phyloP scores from a whole-genome alignment of 2,113 vertebrate genomes.

The Ochotona princeps region DNA sequence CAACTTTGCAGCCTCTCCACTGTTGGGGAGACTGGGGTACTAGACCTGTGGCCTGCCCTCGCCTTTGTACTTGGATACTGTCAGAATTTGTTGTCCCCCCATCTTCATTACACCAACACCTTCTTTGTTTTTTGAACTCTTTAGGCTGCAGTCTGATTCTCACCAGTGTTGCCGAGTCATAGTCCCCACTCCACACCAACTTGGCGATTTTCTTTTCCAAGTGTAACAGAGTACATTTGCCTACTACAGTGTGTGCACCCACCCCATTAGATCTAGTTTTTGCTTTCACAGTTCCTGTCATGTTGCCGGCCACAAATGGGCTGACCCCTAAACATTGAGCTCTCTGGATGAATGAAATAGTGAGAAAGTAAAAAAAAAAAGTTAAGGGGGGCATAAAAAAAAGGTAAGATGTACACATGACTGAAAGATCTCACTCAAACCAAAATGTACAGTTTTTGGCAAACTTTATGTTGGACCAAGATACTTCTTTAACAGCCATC shows the following conservation, averaged over 20 bases:
- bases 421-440: constrained; percentile 15
- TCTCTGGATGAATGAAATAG: background rate
- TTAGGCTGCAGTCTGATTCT: background rate
- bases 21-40: background rate
- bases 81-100: rapidly evolving
- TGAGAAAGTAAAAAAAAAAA: background rate
- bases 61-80: background rate
- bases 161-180: background rate
- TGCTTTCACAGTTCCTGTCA: background rate
- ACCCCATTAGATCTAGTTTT: background rate
- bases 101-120: background rate
- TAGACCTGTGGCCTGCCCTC: no score
- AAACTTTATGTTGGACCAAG: background rate
- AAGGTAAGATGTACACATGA: background rate
- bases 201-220: background rate
- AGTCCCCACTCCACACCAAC: background rate
- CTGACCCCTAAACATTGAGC: background rate
- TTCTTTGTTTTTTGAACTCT: background rate
- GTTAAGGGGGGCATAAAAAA: background rate
- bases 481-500: background rate
- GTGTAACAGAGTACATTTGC: background rate
- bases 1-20: background rate
- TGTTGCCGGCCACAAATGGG: background rate
- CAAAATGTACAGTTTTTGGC: background rate
- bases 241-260: background rate